Base-by-base conservation (phyloP, 1,140 invertebrate species). In the Nymphalis io region DNA sequence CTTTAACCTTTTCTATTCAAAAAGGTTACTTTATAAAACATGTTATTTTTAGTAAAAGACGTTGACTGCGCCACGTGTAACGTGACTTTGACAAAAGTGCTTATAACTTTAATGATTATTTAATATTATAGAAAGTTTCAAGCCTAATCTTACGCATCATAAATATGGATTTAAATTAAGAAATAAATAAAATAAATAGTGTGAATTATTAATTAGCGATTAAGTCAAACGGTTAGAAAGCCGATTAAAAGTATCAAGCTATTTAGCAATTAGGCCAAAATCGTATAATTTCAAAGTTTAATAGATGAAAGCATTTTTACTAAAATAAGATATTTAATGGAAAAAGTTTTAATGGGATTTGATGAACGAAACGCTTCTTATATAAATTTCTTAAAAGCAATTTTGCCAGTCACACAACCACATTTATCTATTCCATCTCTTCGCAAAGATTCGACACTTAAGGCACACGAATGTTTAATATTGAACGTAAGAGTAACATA, bases 331-430 rank as follows among this genome's bases (percentile, higher is more conserved):
- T 83, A 77, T 87, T 83, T 85, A 87, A 89, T 89, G 81, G 84
- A 84, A 88, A 87, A 89, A 89, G 79, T 89, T 89, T 88, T 87
- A 89, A 88, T 87, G 79, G 80, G 80, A 87, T 89, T 84, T 84
- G 83, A 89, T 86, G 76, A 82, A 86, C 83, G 83, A 78, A 87
- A 82, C 78, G 79, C 73, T 81, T 68, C 78, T 79, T 76, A 80
- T 82, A 85, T 75, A 84, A 82, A 85, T 83, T 83, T 84, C 74
- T 76, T 81, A 73, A 81, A 78, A 78, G 79, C 76, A 84, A 84
- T 85, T 80, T 84, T 81, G 75, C 80, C 76, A 76, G 78, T 82
- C 80, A 80, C 75, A 60, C 73, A 27, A 64, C 68, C 74, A 76
- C 67, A 68, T 79, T 78, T n/a, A n/a, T 79, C 40, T 33, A 1